Conservation (phyloP, 2,113 vertebrate species). For the Romanogobio albipinnatus region DNA sequence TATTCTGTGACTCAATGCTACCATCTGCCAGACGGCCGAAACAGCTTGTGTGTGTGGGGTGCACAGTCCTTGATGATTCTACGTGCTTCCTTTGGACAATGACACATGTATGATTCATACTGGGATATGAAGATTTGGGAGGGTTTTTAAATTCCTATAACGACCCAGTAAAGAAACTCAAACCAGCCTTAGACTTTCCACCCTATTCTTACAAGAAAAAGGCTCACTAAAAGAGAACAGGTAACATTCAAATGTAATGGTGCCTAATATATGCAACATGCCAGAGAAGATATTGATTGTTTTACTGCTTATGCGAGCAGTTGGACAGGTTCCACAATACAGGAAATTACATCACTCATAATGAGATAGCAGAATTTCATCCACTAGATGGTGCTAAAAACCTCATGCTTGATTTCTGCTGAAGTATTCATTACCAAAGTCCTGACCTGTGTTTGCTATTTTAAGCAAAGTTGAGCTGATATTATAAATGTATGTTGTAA, state of each 20-base stretch:
- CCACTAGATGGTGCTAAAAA: slow-evolving; percentile 49
- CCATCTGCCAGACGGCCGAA: background rate
- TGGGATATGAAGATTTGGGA: background rate
- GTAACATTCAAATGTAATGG: background rate
- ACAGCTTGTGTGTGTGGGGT: background rate
- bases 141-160: background rate
- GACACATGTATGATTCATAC: background rate
- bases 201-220: background rate
- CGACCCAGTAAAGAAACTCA: background rate
- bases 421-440: background rate
- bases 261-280: background rate
- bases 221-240: background rate
- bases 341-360: background rate
- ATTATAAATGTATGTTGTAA: background rate
- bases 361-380: background rate
- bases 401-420: slow-evolving; percentile 7
- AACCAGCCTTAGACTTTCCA: background rate
- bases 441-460: background rate
- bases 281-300: background rate
- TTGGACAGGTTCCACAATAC: background rate
- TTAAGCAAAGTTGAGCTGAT: background rate
- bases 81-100: background rate
- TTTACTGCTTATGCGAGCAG: background rate
- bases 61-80: background rate
- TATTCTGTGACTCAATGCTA: too few species aligned